Evolutionary conservation across 1,140 invertebrate species (phyloP), one percentile per base, ranked within the genome.

Genomic region (Leptopilina boulardi): DNA sequence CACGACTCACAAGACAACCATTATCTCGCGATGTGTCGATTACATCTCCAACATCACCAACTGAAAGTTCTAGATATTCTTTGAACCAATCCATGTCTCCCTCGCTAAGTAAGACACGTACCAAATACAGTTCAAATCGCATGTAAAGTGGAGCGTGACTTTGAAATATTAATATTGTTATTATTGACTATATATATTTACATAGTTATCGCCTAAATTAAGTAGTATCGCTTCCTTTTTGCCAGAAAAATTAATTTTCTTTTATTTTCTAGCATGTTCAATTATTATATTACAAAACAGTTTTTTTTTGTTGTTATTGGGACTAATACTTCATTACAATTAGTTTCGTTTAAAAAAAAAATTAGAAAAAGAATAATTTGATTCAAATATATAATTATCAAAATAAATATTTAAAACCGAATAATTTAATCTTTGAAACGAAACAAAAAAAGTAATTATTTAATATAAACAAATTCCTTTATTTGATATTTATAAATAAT

Each of bases 1-100:
- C 96, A 30, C 94, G 97, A 82, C 92, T 99, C n/a, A 97, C 96
- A 8, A 92, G 95, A 79, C 91, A 93, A 76, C 96, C 95, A 2
- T 86, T 95, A 21, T 66, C 56, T 42, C 13, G 34, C 19, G 8
- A 89, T 85, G 19, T 54, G 5, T 83, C 82, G 19, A 87, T 87
- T 72, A 91, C 91, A 72, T 89, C 91, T 83, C 92, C 80, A 85
- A 92, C 83, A 86, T 92, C 86, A 0, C 85, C 89, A 0, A 44
- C 79, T 23, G 85, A 88, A 13, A 87, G 82, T 76, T 80, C 82
- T 21, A 83, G 80, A 76, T 81, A 78, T 21, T 80, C 82, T 30
- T 75, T 89, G 34, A 88, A 80, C 83, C 89, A 90, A 70, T 87
- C 88, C 5, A 78, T 89, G 72, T 88, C 88, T 77, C 87, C 89